phyloP scores from a whole-genome alignment of 2,888 invertebrate genomes.

The Mesorhabditis spiculigera region DNA sequence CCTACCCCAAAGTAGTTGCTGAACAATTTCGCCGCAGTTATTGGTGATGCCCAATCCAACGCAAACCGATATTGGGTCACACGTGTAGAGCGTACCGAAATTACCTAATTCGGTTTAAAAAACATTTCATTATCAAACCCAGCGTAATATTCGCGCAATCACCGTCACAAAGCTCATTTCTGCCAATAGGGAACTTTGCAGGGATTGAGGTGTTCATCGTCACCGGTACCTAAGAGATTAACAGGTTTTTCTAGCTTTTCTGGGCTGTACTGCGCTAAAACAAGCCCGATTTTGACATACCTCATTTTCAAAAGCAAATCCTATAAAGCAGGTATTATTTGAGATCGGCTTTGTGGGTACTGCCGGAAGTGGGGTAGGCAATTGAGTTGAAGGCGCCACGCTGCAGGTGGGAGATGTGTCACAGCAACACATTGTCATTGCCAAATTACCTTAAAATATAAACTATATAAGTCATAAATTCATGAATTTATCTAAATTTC shows the following conservation, averaged over 20 bases:
- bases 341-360: background rate
- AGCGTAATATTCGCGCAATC: background rate
- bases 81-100: background rate
- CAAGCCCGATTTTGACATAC: background rate
- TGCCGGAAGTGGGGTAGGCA: background rate
- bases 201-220: slow-evolving; percentile 1
- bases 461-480: background rate
- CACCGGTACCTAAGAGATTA: background rate
- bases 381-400: background rate
- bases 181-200: background rate
- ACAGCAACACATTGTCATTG: slow-evolving; percentile 6
- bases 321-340: slow-evolving; percentile 1
- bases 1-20: background rate
- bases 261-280: background rate
- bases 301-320: slow-evolving; percentile 1
- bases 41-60: slow-evolving; percentile 3
- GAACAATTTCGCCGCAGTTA: background rate
- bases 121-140: background rate
- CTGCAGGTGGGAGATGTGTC: slow-evolving; percentile 2
- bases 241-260: background rate
- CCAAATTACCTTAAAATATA: background rate
- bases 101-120: background rate
- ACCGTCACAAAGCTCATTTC: background rate
- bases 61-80: slow-evolving; percentile 1
- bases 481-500: background rate